These are phyloP conservation scores for Cryptocheilus praepositus DNA, from an alignment of 2,888 invertebrate species.

Conservation along the genomic window DNA sequence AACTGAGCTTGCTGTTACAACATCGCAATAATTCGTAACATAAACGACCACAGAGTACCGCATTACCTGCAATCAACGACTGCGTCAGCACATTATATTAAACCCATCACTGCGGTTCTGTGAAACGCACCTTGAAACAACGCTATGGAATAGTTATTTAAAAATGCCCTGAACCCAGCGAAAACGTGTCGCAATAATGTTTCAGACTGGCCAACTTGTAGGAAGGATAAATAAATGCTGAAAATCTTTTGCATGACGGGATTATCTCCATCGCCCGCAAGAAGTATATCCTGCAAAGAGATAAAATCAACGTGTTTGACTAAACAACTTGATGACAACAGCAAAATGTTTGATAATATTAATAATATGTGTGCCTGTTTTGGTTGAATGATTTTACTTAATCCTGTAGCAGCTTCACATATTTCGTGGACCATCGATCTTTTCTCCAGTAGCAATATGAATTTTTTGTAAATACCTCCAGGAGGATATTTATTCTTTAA, in stretches of 20 bases:
- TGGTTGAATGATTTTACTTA: no score
- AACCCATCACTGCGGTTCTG: background rate
- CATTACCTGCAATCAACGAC: slow-evolving; percentile 78
- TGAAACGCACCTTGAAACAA: slow-evolving; percentile 86
- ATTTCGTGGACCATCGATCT: no score
- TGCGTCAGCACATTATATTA: background rate
- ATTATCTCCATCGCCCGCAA: slow-evolving; percentile 82
- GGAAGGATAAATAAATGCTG: slow-evolving; percentile 89
- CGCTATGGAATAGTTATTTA: slow-evolving; percentile 90
- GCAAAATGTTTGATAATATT: background rate
- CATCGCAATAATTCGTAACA: slow-evolving; percentile 88
- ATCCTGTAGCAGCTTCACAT: no score
- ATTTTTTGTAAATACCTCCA: no score
- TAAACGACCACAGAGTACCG: slow-evolving; percentile 86
- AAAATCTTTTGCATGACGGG: slow-evolving; percentile 88
- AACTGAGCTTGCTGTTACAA: slow-evolving; percentile 90
- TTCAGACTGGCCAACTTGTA: slow-evolving; percentile 94
- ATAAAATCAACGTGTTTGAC: slow-evolving; percentile 6
- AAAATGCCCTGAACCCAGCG: slow-evolving; percentile 92
- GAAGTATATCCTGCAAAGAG: slow-evolving; percentile 69
- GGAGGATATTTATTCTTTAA: no score
- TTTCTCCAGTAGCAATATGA: no score
- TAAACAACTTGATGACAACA: background rate
- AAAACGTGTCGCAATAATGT: slow-evolving; percentile 92
- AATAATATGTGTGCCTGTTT: no score